A percentile compares a stretch with the other conserved stretches of the same genome.
These are phyloP conservation scores for Anticlea derivata DNA, from an alignment of 2,888 invertebrate species.

Conservation along the genomic window DNA sequence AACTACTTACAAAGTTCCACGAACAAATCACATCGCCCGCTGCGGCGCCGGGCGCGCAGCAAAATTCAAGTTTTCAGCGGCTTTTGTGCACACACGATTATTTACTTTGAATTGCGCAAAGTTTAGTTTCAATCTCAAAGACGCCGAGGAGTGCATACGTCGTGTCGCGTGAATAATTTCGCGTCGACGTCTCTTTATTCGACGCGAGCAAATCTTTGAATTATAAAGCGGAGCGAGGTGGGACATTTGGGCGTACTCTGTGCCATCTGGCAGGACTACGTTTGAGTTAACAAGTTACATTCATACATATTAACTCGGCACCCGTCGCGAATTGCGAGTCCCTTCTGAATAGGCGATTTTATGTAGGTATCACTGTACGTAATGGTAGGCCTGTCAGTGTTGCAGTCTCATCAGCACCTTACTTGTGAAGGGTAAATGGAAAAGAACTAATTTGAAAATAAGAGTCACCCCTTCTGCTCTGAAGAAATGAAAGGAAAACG, in stretches of 20 bases:
- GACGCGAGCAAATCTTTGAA: constrained; percentile 75
- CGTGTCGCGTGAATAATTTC: constrained; percentile 67
- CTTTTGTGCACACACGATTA: constrained; percentile 32
- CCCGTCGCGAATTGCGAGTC: constrained; percentile 47
- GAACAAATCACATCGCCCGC: constrained; percentile 15
- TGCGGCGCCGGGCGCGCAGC: constrained; percentile 9
- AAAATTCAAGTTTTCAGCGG: constrained; percentile 31
- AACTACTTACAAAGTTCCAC: constrained; percentile 13
- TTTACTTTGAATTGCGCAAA: constrained; percentile 39
- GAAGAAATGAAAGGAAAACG: too few relatives aligned
- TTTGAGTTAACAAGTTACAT: constrained; percentile 70
- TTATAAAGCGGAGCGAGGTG: constrained; percentile 70
- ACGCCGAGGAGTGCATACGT: constrained; percentile 42
- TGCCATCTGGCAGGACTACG: constrained; percentile 58
- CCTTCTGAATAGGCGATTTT: constrained; percentile 41
- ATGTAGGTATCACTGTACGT: constrained; percentile 19
- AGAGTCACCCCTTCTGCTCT: too few relatives aligned
- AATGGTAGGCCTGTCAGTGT: too few relatives aligned
- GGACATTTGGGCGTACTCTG: constrained; percentile 54
- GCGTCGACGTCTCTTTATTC: constrained; percentile 65
- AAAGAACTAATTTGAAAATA: too few relatives aligned
- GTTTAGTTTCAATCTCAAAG: constrained; percentile 40
- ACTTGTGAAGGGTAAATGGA: too few relatives aligned
- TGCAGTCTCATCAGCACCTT: too few relatives aligned
- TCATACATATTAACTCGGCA: constrained; percentile 78